Evolutionary conservation across 2,797 vertebrate species (phyloP).

Genomic region (Mormyrus proboscirostris): DNA sequence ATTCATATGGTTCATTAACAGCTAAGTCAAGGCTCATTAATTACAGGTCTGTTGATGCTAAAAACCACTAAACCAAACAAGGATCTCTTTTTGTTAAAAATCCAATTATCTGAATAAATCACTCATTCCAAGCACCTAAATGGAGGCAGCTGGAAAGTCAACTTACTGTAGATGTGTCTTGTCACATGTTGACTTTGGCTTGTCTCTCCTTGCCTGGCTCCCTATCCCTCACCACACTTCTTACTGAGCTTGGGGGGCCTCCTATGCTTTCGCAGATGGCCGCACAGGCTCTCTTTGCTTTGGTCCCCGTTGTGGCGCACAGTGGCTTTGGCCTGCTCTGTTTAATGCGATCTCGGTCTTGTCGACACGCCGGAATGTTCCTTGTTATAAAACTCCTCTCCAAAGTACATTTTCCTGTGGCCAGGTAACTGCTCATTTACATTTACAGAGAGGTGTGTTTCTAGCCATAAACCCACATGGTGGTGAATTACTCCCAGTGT

Average conservation of each 20-base stretch:
- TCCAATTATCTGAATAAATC: background rate
- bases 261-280: conserved; percentile 12
- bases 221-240: conserved; percentile 38
- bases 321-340: background rate
- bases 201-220: conserved; percentile 27
- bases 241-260: conserved; percentile 36
- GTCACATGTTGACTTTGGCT: conserved; percentile 23
- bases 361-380: background rate
- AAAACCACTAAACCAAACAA: background rate
- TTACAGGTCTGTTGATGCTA: background rate
- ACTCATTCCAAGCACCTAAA: conserved; percentile 11
- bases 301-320: background rate
- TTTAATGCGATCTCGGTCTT: background rate
- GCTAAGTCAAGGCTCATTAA: background rate
- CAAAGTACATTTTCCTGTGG: background rate
- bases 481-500: conserved; percentile 20
- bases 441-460: background rate
- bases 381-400: conserved; percentile 15
- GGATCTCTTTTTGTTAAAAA: background rate
- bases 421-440: conserved; percentile 2
- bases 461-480: background rate
- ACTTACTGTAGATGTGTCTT: background rate
- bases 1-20: background rate
- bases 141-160: background rate
- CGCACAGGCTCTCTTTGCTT: background rate